Base-by-base conservation (phyloP, 2,797 vertebrate species). In the Enteromius mattozi region DNA sequence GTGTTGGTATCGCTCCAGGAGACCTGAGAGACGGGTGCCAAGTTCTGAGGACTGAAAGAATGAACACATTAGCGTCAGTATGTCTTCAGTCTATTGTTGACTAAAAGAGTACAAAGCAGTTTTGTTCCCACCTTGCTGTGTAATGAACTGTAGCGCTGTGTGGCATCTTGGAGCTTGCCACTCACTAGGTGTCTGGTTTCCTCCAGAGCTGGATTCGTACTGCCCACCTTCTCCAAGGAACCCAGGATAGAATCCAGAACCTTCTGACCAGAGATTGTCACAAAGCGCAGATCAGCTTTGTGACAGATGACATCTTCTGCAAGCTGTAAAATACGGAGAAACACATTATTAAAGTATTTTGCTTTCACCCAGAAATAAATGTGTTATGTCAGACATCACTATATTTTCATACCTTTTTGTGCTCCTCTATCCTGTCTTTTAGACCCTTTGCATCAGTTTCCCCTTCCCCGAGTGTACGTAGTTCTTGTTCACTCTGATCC, bases 201-300 rank as follows among this genome's bases (percentile, higher is more conserved):
- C 65, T 92, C 88, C 24, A 93, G 87, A 59, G 95, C 94, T 3
- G 93, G 92, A 63, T 94, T 93, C 0, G 92, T 90, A 61, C 86
- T 87, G 0, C 88, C 92, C 0, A 76, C 86, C 0, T 94, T 94
- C 83, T 97, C 93, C 95, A 96, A 71, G 71, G 93, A 89, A 13
- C 91, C 93, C 82, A 94, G 94, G 72, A 94, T 91, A 0, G 94
- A 96, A 81, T 98, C 97, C 85, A 98, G 92, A 45, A 98, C 97
- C 89, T 99, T 99, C 92, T 99, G 97, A 13, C 97, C 98, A 0
- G 98, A 99, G 91, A 99, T 99, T 86, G 97, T 97, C 17, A 99
- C 95, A 5, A 98, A 99, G 35, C 98, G 95, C 91, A 99, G 92
- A 90, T 99, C 98, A 0, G 98, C 98, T 89, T 99, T 99, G 94